phyloP scores from a whole-genome alignment of 2,113 vertebrate genomes.

The Amblyornis subalaris region DNA sequence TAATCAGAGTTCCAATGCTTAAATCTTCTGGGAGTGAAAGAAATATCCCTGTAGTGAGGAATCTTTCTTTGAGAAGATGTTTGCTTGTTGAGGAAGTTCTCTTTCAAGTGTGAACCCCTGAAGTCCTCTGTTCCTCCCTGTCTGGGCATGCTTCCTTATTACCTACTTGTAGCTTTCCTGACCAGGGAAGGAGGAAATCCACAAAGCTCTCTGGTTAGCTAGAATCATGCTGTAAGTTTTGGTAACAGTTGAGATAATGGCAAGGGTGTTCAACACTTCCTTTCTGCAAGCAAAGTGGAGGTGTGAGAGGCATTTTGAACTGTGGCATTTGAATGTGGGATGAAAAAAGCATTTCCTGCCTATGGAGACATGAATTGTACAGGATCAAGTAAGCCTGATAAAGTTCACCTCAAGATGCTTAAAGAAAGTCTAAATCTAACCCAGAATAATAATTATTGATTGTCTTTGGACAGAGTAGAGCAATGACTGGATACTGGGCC shows the following conservation, averaged over 20 bases:
- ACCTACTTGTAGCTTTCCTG: background rate
- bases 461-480: background rate
- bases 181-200: background rate
- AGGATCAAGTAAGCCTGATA: background rate
- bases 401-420: background rate
- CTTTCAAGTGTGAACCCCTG: background rate
- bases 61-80: background rate
- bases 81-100: background rate
- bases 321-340: rapidly evolving
- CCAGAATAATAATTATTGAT: background rate
- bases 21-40: background rate
- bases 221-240: background rate
- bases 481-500: background rate
- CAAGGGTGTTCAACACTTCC: background rate
- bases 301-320: background rate
- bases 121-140: background rate
- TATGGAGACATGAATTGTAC: background rate
- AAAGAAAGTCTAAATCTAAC: background rate
- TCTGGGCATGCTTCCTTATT: background rate
- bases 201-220: background rate
- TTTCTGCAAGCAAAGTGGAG: background rate
- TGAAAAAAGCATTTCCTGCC: background rate
- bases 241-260: background rate
- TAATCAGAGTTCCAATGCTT: background rate
- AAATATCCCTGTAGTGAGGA: background rate